Conservation (phyloP, 2,888 invertebrate species). For the Labia minor region DNA sequence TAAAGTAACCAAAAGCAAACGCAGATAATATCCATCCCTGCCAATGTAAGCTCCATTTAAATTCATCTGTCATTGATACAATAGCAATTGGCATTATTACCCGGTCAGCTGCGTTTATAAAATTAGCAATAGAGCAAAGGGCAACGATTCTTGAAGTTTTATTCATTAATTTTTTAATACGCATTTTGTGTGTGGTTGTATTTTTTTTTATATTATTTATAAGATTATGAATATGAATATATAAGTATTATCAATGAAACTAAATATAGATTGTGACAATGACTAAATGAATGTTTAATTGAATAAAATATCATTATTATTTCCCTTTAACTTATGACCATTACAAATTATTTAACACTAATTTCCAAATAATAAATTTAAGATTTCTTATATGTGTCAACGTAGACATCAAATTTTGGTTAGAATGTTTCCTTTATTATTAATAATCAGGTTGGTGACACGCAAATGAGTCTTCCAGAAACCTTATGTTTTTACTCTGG, state of each 20-base stretch:
- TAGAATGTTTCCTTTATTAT: too few species aligned
- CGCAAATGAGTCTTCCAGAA: too few species aligned
- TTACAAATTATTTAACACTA: not conserved
- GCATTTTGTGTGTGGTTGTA: conserved; percentile 21
- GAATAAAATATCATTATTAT: not conserved
- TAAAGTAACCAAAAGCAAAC: conserved; percentile 64
- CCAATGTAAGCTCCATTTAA: conserved; percentile 56
- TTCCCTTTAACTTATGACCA: not conserved
- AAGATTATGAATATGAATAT: not conserved
- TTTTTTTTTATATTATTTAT: not conserved
- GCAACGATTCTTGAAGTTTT: conserved; percentile 50
- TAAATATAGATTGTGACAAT: not conserved
- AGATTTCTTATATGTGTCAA: not conserved
- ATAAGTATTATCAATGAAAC: not conserved
- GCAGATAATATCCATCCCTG: conserved; percentile 67
- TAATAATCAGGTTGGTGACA: too few species aligned
- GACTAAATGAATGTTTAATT: not conserved
- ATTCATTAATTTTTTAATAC: conserved; percentile 37
- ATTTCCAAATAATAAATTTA: not conserved
- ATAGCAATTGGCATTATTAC: conserved; percentile 70
- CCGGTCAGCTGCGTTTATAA: conserved; percentile 65
- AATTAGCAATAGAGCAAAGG: conserved; percentile 60
- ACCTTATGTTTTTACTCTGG: too few species aligned
- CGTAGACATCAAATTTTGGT: not conserved
- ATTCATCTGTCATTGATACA: conserved; percentile 59